Base-by-base conservation (phyloP, 2,888 invertebrate genomes). In the Synergus laeviventris region DNA sequence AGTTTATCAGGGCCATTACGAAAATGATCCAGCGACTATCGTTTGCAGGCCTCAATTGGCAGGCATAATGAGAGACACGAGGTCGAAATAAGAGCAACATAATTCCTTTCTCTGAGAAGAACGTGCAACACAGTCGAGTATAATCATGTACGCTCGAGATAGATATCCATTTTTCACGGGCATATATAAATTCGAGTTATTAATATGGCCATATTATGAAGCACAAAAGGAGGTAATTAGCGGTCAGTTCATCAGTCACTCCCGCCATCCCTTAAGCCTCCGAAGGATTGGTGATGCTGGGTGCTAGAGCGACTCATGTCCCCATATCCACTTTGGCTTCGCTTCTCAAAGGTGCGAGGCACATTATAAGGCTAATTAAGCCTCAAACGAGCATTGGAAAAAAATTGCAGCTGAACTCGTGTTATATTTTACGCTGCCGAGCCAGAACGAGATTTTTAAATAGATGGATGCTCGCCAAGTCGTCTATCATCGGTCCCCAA, bases 181-280 rank as follows among this genome's bases (percentile, higher is more conserved):
- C 85, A 84, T 85, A 70, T 49, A 86, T 87, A 88, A 89, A 89
- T 87, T 87, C 85, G 81, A 83, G 88, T 88, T 89, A 89, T 89
- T 89, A 89, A 89, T 89, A 88, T 82, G 84, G 82, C 83, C 83
- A 86, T 87, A 86, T 88, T 88, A 88, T 82, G 83, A 83, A 83
- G 85, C 84, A 87, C 86, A 84, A 89, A 84, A 87, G 88, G 86
- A 88, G 87, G 86, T 89, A 90, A 89, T 90, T 90, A 90, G 89
- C 86, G 86, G 83, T 82, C 84, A 85, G 88, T 87, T 87, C 89
- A 89, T 89, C 87, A 89, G 88, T 89, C 89, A 89, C 86, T 87
- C 85, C 79, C 79, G 83, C 75, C 81, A 81, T 82, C 82, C 79
- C 82, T 81, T 64, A 79, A 73, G 60, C 62, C 66, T 66, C 45